Conservation (phyloP, 2,113 vertebrate species). For the Engystomops pustulosus region DNA sequence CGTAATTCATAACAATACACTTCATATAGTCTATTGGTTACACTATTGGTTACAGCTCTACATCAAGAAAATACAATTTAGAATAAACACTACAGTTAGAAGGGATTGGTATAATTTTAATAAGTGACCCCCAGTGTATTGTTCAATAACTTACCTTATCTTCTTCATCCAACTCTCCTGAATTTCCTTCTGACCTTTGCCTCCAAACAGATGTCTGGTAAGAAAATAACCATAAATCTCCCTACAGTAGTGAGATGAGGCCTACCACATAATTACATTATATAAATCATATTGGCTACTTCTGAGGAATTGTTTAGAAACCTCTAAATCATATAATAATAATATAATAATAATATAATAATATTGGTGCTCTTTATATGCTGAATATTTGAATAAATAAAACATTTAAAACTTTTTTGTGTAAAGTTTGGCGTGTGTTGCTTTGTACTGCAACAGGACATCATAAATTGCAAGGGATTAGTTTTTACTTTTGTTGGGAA, state of each 20-base stretch:
- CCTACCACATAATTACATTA: neutral
- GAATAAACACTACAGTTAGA: neutral
- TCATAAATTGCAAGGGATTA: no score
- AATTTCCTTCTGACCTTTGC: neutral
- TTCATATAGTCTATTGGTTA: no score
- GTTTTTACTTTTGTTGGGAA: no score
- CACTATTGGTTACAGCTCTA: no score
- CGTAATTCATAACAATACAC: no score
- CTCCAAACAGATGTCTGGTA: neutral
- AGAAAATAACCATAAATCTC: conserved; percentile 10
- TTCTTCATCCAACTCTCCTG: neutral
- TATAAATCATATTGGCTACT: conserved; percentile 9
- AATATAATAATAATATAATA: neutral
- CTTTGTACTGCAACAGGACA: no score
- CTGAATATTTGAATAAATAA: neutral
- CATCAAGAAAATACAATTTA: no score
- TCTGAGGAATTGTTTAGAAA: neutral
- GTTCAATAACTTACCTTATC: neutral
- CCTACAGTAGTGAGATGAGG: neutral
- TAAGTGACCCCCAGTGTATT: neutral
- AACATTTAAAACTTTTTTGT: no score
- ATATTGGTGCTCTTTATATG: neutral
- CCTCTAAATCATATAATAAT: neutral
- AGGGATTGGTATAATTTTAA: neutral
- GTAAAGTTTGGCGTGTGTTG: no score